phyloP scores from a whole-genome alignment of 1,140 invertebrate genomes.

The Drosophila subobscura region DNA sequence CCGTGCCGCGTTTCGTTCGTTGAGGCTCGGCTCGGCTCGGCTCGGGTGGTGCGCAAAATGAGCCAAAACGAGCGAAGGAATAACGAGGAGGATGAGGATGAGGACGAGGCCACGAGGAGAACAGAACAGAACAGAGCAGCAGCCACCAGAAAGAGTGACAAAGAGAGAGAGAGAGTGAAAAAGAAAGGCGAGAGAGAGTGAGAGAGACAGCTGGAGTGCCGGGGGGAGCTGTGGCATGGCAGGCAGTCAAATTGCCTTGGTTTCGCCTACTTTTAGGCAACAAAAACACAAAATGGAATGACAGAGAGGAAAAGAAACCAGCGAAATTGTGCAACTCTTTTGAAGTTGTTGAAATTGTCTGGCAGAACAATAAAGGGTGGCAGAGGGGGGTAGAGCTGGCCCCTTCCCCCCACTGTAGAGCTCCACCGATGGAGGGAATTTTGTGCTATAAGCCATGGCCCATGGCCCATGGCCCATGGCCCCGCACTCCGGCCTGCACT shows the following conservation, averaged over 20 bases:
- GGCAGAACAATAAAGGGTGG: background rate
- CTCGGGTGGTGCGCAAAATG: slow-evolving; percentile 73
- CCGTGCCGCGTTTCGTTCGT: slow-evolving; percentile 14
- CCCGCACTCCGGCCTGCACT: too few relatives aligned
- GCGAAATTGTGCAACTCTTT: slow-evolving; percentile 49
- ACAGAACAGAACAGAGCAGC: slow-evolving; percentile 3
- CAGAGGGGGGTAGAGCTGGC: too few relatives aligned
- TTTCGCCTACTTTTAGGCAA: slow-evolving; percentile 31
- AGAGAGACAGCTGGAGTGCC: slow-evolving; percentile 1
- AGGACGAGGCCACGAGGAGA: slow-evolving; percentile 44
- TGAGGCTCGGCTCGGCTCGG: slow-evolving; percentile 48
- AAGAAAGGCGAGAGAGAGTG: background rate
- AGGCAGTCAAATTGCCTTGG: slow-evolving; percentile 52
- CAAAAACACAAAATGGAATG: background rate
- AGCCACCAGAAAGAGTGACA: background rate
- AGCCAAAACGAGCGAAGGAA: slow-evolving; percentile 49
- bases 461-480: too few relatives aligned
- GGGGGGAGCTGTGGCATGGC: slow-evolving; percentile 21
- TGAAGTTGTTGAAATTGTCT: slow-evolving; percentile 41
- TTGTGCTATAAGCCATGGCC: too few relatives aligned
- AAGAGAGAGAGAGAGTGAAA: background rate
- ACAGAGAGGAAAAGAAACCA: background rate
- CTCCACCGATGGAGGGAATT: too few relatives aligned
- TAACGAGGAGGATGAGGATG: slow-evolving; percentile 4
- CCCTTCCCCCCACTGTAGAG: too few relatives aligned